These are phyloP conservation scores for Hystrix brachyura DNA, from an alignment of 2,113 vertebrate genomes.

Conservation along the genomic window DNA sequence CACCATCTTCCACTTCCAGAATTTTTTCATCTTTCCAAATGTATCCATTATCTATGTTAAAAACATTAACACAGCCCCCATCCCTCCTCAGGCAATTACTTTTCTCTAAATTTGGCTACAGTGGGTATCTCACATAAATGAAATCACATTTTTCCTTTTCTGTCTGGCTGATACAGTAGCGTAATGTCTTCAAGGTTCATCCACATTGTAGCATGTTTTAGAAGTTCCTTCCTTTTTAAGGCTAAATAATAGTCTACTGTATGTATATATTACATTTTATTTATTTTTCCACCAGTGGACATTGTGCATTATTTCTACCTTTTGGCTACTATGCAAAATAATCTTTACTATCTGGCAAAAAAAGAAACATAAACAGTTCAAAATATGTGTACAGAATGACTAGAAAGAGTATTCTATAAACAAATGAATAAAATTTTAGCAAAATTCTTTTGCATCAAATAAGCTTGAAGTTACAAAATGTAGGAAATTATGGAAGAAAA, in stretches of 20 bases:
- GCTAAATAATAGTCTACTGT: neutral
- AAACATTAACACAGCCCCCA: neutral
- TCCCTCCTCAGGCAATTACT: neutral
- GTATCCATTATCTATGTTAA: slow-evolving; percentile 9
- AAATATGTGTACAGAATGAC: slow-evolving; percentile 33
- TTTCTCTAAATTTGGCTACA: neutral
- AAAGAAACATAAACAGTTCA: slow-evolving; percentile 1
- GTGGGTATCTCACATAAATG: neutral
- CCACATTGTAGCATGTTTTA: neutral
- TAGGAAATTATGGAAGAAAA: neutral
- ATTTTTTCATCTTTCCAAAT: slow-evolving; percentile 1
- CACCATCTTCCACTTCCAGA: neutral
- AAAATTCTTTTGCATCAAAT: slow-evolving; percentile 26
- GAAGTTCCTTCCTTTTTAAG: slow-evolving; percentile 8
- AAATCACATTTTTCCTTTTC: neutral
- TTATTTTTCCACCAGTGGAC: neutral
- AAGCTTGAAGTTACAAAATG: slow-evolving; percentile 23
- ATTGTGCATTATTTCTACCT: neutral
- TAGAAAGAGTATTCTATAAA: neutral
- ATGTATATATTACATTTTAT: neutral
- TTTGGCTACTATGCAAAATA: neutral
- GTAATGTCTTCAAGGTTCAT: neutral
- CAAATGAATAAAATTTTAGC: neutral
- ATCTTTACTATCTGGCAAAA: neutral
- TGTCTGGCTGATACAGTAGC: neutral